Percentiles rank a stretch among this genome's conserved stretches.
These are phyloP conservation scores for Peromyscus nudipes DNA, from an alignment of 2,797 vertebrate genomes.

Conservation along the genomic window DNA sequence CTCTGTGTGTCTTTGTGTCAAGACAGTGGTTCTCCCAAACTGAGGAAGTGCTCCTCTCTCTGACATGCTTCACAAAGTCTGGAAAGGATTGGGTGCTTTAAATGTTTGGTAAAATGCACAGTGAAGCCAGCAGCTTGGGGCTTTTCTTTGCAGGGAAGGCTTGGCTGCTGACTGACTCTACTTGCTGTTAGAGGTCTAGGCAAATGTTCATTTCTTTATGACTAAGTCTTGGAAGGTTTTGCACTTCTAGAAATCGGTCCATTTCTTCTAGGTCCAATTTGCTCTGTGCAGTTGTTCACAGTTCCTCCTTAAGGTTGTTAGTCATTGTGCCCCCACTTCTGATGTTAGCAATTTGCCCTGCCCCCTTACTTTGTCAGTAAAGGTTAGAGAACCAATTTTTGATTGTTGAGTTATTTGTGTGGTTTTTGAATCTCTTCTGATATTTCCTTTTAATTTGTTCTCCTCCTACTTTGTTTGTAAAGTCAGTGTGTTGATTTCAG, in stretches of 20 bases:
- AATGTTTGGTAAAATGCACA: background rate
- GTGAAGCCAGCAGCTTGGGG: background rate
- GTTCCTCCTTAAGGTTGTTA: background rate
- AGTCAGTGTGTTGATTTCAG: background rate
- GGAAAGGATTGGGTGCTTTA: background rate
- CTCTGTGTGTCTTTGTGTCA: background rate
- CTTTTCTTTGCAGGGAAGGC: background rate
- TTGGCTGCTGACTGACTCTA: background rate
- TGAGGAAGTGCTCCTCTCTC: background rate
- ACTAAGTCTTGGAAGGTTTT: background rate
- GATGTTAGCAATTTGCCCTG: background rate
- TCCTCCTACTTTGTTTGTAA: background rate
- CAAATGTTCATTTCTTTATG: background rate
- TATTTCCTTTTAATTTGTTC: background rate
- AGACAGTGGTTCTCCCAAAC: background rate
- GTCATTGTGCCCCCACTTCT: background rate
- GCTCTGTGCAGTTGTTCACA: background rate
- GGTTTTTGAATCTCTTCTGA: background rate
- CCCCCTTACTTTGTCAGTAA: background rate
- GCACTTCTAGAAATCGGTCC: background rate
- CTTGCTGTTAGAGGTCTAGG: background rate
- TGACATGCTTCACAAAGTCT: background rate
- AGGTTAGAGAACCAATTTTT: background rate
- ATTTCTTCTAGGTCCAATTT: background rate
- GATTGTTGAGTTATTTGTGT: background rate